phyloP scores from a whole-genome alignment of 35 echinoderm and acorn worm genomes.

The Apostichopus californicus region DNA sequence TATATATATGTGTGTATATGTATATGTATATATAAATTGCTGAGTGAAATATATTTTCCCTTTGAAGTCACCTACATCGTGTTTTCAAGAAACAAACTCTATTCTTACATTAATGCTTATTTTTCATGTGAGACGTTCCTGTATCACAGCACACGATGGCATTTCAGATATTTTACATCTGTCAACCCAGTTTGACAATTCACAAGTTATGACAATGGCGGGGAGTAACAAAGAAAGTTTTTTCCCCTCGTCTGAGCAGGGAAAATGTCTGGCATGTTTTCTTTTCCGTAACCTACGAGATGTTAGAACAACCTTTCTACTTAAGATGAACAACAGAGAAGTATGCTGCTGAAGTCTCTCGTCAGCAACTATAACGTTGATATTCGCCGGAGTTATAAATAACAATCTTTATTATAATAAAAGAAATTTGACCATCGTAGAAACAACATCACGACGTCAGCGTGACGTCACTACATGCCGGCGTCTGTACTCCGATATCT shows the following conservation, averaged over 20 bases:
- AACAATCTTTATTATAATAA: background rate
- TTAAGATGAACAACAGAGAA: background rate
- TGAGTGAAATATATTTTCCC: too few species aligned
- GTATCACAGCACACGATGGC: background rate
- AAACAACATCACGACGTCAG: conserved; percentile 5
- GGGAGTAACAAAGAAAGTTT: background rate
- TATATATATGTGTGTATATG: too few species aligned
- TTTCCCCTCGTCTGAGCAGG: background rate
- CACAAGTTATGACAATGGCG: background rate
- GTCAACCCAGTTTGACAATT: background rate
- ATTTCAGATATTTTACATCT: conserved; percentile 9
- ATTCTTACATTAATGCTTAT: background rate
- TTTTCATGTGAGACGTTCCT: background rate
- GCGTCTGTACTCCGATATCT: background rate
- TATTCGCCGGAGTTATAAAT: background rate
- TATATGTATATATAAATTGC: too few species aligned
- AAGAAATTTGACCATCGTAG: background rate
- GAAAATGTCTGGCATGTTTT: background rate
- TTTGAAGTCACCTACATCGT: too few species aligned
- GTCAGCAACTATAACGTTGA: background rate
- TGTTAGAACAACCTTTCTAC: background rate
- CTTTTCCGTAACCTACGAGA: background rate
- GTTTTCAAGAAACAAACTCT: too few species aligned
- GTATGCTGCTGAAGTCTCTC: background rate
- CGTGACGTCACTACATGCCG: background rate